Conservation (phyloP, 1,140 invertebrate species). For the Meloidogyne chitwoodi region DNA sequence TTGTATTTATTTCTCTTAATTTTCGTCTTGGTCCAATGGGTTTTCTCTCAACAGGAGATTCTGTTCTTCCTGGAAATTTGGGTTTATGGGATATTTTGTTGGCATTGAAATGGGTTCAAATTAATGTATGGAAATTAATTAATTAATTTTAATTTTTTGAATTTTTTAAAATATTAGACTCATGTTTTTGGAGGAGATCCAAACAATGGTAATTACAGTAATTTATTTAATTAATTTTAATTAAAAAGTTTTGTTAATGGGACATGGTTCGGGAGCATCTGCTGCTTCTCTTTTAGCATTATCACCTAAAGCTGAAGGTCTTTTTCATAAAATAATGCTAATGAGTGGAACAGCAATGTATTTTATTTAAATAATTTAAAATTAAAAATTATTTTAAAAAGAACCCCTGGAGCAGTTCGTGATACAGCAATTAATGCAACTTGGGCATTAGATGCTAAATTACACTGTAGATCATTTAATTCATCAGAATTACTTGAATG, state of each 20-base stretch:
- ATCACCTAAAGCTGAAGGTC: conserved; percentile 81
- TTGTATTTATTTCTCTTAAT: conserved; percentile 93
- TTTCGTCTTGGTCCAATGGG: conserved; percentile 90
- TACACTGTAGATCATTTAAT: conserved; percentile 57
- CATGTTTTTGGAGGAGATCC: conserved; percentile 84
- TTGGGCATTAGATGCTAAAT: conserved; percentile 51
- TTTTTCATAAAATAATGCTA: conserved; percentile 86
- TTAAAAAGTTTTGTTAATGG: conserved; percentile 67
- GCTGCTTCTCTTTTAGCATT: conserved; percentile 89
- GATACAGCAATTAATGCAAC: conserved; percentile 58
- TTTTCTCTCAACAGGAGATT: conserved; percentile 69
- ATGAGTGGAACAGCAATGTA: conserved; percentile 81
- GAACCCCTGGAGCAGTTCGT: conserved; percentile 70
- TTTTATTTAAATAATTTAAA: background rate
- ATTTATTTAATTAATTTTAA: background rate
- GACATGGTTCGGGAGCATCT: conserved; percentile 86
- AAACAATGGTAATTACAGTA: conserved; percentile 70
- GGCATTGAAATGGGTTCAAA: conserved; percentile 76
- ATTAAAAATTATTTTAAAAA: background rate
- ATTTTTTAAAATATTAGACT: conserved; percentile 63
- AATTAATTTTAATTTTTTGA: background rate
- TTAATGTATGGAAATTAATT: conserved; percentile 64
- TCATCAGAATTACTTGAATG: conserved; percentile 57
- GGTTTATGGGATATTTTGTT: conserved; percentile 89
- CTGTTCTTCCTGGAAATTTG: conserved; percentile 87